A percentile compares a stretch with the other conserved stretches of the same genome.
Conservation (phyloP, 1,140 invertebrate genomes). For the Pectinophora gossypiella region DNA sequence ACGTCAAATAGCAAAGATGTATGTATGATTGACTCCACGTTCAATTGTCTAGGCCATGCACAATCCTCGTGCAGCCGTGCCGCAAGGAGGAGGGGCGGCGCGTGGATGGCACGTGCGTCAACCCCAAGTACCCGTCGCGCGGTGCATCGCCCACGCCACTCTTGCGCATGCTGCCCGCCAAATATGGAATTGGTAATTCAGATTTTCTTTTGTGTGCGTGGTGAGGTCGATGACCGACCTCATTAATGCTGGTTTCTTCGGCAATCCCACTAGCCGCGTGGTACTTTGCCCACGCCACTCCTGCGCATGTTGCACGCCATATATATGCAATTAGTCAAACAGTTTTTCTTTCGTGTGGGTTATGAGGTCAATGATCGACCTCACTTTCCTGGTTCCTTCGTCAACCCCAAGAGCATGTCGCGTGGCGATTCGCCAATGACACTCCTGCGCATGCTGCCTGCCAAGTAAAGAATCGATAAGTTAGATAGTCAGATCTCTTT, state of each 20-base stretch:
- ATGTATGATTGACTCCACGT: too few species aligned
- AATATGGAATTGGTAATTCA: slow-evolving; percentile 15
- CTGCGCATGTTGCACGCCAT: too few species aligned
- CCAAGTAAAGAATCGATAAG: slow-evolving; percentile 14
- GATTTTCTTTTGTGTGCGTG: too few species aligned
- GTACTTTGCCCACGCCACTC: too few species aligned
- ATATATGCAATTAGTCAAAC: too few species aligned
- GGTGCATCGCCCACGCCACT: slow-evolving; percentile 22
- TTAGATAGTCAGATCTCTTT: too few species aligned
- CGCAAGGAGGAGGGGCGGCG: slow-evolving; percentile 23
- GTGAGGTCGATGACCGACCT: too few species aligned
- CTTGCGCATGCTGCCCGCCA: slow-evolving; percentile 13
- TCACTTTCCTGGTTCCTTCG: slow-evolving; percentile 27
- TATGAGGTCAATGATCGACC: too few species aligned
- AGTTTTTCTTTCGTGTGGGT: too few species aligned
- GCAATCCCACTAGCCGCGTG: too few species aligned
- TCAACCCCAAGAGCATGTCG: slow-evolving; percentile 22
- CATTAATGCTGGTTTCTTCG: too few species aligned
- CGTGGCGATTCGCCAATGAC: slow-evolving; percentile 22
- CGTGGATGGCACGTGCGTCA: slow-evolving; percentile 29
- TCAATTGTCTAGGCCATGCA: slow-evolving; percentile 19
- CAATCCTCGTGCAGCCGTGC: slow-evolving; percentile 19
- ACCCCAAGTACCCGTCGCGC: slow-evolving; percentile 22
- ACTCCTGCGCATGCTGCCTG: slow-evolving; percentile 14
- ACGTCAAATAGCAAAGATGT: too few species aligned